Evolutionary conservation across 2,888 invertebrate species (phyloP).

Genomic region (Arctia plantaginis): DNA sequence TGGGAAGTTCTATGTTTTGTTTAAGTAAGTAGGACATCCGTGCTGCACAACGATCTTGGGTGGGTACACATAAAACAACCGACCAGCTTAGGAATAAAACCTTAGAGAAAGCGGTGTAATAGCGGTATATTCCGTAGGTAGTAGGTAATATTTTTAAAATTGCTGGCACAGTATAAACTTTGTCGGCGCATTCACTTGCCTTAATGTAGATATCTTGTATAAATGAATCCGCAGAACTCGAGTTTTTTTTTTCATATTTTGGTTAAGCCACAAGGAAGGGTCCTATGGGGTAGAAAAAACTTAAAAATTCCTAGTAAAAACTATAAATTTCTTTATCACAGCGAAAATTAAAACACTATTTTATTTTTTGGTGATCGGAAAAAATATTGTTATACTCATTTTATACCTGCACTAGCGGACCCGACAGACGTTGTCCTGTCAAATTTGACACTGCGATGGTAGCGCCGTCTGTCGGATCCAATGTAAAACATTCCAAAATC

Average conservation of each 20-base stretch:
- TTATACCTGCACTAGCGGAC: too few relatives aligned
- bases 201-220: not conserved
- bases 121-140: not conserved
- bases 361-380: too few relatives aligned
- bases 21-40: constrained; percentile 2
- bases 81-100: not conserved
- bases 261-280: too few relatives aligned
- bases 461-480: too few relatives aligned
- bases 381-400: too few relatives aligned
- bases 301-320: too few relatives aligned
- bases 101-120: not conserved
- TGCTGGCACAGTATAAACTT: not conserved
- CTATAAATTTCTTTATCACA: not conserved
- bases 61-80: not conserved
- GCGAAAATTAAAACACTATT: not conserved
- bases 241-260: not conserved
- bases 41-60: not conserved
- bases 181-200: not conserved
- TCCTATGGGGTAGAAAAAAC: not conserved
- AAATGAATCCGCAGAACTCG: not conserved
- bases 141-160: not conserved
- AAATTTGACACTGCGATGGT: too few relatives aligned
- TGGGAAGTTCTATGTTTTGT: constrained; percentile 7
- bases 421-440: too few relatives aligned
- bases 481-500: too few relatives aligned